A percentile compares a stretch with the other conserved stretches of the same genome.
These are phyloP conservation scores for Cuculus canorus DNA, from an alignment of 2,797 vertebrate genomes.

Conservation along the genomic window DNA sequence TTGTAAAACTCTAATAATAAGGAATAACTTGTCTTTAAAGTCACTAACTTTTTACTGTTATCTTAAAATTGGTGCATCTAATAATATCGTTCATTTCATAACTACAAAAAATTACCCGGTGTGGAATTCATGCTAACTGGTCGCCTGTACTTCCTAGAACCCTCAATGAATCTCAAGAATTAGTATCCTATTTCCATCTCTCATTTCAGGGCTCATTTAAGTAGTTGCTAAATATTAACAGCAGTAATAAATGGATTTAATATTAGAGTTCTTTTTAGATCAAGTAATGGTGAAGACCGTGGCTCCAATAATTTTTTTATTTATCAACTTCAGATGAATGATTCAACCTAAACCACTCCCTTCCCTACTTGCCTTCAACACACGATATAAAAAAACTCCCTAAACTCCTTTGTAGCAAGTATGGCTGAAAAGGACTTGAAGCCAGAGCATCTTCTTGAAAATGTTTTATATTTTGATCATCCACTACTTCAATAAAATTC, in stretches of 20 bases:
- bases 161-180: background rate
- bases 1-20: background rate
- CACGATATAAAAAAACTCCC: background rate
- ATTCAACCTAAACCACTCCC: background rate
- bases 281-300: background rate
- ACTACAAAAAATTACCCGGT: background rate
- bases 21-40: background rate
- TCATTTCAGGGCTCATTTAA: constrained; percentile 37
- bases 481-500: background rate
- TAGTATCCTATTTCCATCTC: background rate
- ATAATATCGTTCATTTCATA: background rate
- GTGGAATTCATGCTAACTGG: background rate
- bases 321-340: constrained; percentile 6
- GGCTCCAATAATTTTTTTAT: background rate
- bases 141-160: background rate
- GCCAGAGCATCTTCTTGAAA: background rate
- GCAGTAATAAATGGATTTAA: background rate
- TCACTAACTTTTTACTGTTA: background rate
- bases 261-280: constrained; percentile 16
- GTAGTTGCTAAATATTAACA: constrained; percentile 38
- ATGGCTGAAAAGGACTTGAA: background rate
- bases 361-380: background rate
- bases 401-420: background rate
- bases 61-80: background rate
- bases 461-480: background rate